phyloP scores from a whole-genome alignment of 1,140 invertebrate species.

The Tachypleus tridentatus region DNA sequence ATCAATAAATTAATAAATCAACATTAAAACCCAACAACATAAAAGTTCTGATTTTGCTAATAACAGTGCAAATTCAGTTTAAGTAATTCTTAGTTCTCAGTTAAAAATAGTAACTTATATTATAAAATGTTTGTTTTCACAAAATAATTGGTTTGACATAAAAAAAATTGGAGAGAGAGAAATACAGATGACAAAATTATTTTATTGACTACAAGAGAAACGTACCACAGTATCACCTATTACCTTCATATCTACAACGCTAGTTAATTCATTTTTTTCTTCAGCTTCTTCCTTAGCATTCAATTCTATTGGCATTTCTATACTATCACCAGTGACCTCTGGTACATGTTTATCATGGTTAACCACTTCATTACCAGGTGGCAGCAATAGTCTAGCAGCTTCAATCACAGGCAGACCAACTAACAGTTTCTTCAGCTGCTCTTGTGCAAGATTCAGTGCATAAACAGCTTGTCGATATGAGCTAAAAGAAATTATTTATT shows the following conservation, averaged over 20 bases:
- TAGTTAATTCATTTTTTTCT: not conserved
- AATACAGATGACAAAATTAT: too few relatives aligned
- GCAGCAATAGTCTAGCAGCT: constrained; percentile 1
- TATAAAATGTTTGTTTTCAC: too few relatives aligned
- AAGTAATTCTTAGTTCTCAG: too few relatives aligned
- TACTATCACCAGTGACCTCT: not conserved
- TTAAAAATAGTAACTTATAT: too few relatives aligned
- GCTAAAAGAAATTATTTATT: not conserved
- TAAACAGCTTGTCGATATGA: constrained; percentile 39
- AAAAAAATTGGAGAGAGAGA: too few relatives aligned
- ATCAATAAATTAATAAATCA: too few relatives aligned
- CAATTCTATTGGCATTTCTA: not conserved
- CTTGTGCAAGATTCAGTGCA: constrained; percentile 48
- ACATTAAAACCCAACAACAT: too few relatives aligned
- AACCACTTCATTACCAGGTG: not conserved
- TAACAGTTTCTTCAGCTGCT: constrained; percentile 24
- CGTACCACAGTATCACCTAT: not conserved
- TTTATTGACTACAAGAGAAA: not conserved
- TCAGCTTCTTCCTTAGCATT: constrained; percentile 1
- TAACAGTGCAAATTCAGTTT: too few relatives aligned
- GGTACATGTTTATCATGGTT: not conserved
- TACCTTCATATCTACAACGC: not conserved
- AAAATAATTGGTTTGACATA: too few relatives aligned
- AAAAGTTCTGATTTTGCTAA: too few relatives aligned
- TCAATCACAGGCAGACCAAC: constrained; percentile 13